Evolutionary conservation across 2,888 invertebrate genomes (phyloP), one percentile per base, ranked within the genome.

Genomic region (Parnassius glacialis): DNA sequence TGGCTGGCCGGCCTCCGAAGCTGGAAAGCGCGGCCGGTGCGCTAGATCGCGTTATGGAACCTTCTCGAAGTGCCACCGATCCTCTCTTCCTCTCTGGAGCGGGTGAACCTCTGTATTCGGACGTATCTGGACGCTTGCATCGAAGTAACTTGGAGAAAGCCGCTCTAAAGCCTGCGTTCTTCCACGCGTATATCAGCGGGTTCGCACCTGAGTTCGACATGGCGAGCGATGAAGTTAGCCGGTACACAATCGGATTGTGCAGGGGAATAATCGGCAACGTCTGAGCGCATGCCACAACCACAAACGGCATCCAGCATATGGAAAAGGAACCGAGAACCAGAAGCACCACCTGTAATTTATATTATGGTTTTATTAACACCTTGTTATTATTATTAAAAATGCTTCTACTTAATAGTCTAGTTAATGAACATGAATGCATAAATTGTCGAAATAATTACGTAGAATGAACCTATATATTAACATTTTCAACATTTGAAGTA

Each of bases 151-250:
- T 93, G 43, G 92, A 91, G 76, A 96, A 96, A 1, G 96, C 95
- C 57, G 93, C 93, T 5, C 96, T 93, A 79, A 96, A 96, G 67
- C 94, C 95, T 9, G 94, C 92, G 80, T 96, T 96, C 81, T 96
- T 96, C 96, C 96, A 96, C 43, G 96, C 96, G 86, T 96, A 96
- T 73, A 96, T 96, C 52, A 96, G 87, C 0, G 96, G 96, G 84
- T 96, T 96, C 75, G 96, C 93, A 42, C 95, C 95, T 10, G 96
- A 96, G 82, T 96, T 96, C 59, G 94, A 93, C 91, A 96, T 94
- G 34, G 96, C 96, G 67, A 96, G 87, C 2, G 95, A 94, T 65
- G 95, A 94, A 57, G 94, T 93, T 13, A 92, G 88, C 70, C 94
- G 94, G 83, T 95, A 95, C 51, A 93, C 83, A 63, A 92, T 84